Percentiles rank a stretch among this genome's conserved stretches.
Conservation (phyloP, 2,113 vertebrate genomes). For the Zosterops borbonicus region DNA sequence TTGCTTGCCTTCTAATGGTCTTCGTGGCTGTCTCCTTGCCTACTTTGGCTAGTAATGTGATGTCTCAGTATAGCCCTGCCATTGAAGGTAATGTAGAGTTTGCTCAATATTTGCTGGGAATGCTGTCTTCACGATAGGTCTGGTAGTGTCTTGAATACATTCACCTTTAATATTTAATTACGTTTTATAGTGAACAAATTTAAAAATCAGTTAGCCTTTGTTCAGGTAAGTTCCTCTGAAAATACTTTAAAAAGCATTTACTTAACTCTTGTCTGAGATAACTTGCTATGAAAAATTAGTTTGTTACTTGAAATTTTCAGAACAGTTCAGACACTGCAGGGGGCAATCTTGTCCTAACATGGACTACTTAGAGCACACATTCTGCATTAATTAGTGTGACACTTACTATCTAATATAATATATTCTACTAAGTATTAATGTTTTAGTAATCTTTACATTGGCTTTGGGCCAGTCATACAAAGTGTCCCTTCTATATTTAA, state of each 20-base stretch:
- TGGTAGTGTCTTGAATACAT: neutral
- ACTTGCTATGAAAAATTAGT: neutral
- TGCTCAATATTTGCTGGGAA: neutral
- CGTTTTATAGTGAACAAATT: neutral
- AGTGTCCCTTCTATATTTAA: neutral
- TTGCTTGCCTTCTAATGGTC: conserved; percentile 98
- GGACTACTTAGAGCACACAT: neutral
- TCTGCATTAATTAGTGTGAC: neutral
- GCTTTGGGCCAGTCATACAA: neutral
- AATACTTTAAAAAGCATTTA: neutral
- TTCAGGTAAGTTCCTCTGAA: neutral
- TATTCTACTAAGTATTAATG: neutral
- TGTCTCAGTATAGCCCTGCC: conserved; percentile 98
- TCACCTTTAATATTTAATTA: neutral
- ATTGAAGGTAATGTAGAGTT: conserved; percentile 88
- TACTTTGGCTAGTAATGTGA: conserved; percentile 94
- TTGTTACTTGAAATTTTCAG: neutral
- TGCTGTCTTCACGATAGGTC: neutral
- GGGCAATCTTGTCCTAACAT: neutral
- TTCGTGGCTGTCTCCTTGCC: conserved; percentile 97
- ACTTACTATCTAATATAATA: neutral
- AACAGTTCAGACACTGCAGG: neutral
- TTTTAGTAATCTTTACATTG: neutral
- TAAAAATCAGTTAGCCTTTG: neutral
- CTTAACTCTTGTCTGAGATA: neutral